These are phyloP conservation scores for Tachyglossus aculeatus DNA, from an alignment of 2,797 vertebrate species.

Conservation along the genomic window DNA sequence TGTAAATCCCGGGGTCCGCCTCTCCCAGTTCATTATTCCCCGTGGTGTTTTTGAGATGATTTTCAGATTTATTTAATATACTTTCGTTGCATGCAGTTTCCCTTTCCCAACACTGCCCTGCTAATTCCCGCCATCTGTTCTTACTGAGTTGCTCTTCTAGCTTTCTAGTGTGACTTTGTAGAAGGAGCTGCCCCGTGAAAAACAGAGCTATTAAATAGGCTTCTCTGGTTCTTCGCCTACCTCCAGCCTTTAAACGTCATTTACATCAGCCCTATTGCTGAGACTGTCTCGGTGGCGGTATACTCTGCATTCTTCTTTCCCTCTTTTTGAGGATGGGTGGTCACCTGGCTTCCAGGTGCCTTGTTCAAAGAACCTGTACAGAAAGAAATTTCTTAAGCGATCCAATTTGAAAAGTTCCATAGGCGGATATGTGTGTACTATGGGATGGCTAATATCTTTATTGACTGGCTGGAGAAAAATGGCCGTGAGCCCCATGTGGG, in stretches of 20 bases:
- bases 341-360: not conserved
- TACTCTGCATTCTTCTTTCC: not conserved
- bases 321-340: not conserved
- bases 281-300: too few species aligned
- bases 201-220: not conserved
- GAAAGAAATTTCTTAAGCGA: not conserved
- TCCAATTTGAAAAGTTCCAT: not conserved
- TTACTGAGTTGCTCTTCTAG: too few species aligned
- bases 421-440: too few species aligned
- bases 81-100: too few species aligned
- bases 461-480: not conserved
- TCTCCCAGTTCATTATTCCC: not conserved
- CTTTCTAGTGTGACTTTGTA: too few species aligned
- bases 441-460: not conserved
- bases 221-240: not conserved
- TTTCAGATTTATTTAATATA: too few species aligned
- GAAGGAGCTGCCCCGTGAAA: not conserved
- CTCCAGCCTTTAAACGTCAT: too few species aligned
- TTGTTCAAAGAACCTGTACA: not conserved
- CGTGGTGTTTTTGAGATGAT: too few species aligned
- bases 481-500: too few species aligned
- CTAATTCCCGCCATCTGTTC: too few species aligned
- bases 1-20: constrained; percentile 69
- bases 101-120: too few species aligned
- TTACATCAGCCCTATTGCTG: too few species aligned